Evolutionary conservation across 2,797 vertebrate genomes (phyloP).

Genomic region (Paratrypauchen microcephalus): DNA sequence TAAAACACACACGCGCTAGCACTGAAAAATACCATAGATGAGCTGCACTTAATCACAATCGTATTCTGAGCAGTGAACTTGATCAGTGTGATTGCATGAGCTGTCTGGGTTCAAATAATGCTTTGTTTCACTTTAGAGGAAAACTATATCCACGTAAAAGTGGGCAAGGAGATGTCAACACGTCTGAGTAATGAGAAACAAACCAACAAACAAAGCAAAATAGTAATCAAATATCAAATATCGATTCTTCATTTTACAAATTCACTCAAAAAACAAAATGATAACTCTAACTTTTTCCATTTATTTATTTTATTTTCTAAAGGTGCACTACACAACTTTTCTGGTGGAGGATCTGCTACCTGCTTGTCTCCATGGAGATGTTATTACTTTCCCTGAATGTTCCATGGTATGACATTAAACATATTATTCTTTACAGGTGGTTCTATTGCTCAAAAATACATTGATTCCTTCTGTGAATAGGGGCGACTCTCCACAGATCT

Average conservation of each 20-base stretch:
- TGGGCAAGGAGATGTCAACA: not conserved
- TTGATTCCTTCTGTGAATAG: too few relatives aligned
- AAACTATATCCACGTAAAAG: conserved; percentile 34
- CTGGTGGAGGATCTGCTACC: too few relatives aligned
- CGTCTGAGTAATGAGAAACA: not conserved
- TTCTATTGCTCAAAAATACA: too few relatives aligned
- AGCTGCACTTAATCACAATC: conserved; percentile 56
- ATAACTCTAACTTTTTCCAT: too few relatives aligned
- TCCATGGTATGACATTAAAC: too few relatives aligned
- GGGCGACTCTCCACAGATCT: too few relatives aligned
- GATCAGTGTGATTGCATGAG: conserved; percentile 24
- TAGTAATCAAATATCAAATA: not conserved
- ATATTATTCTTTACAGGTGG: too few relatives aligned
- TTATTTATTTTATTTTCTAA: too few relatives aligned
- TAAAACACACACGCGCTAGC: conserved; percentile 34
- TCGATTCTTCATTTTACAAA: not conserved
- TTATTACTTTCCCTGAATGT: too few relatives aligned
- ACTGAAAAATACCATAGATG: conserved; percentile 49
- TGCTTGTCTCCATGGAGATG: too few relatives aligned
- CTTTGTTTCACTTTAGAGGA: conserved; percentile 14
- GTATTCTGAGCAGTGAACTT: conserved; percentile 32
- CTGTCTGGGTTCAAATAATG: conserved; percentile 23
- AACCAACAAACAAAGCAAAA: not conserved
- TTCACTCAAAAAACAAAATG: not conserved
- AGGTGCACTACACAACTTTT: too few relatives aligned